Evolutionary conservation across 2,113 vertebrate species (phyloP), one percentile per base, ranked within the genome.

Genomic region (Oophaga pumilio): DNA sequence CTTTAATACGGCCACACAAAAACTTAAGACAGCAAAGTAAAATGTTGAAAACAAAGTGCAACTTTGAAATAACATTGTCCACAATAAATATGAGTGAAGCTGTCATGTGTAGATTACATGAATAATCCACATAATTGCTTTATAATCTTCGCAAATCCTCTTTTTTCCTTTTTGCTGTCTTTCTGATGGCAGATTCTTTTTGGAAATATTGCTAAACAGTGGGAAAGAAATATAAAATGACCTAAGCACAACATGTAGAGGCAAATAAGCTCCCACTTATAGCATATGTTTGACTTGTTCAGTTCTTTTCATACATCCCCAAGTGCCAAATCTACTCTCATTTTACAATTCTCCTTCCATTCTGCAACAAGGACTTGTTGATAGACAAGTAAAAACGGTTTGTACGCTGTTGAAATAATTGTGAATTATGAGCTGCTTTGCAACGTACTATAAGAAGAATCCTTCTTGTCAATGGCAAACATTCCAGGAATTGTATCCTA

Each of bases 401-500:
- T 80, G 52, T 33, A 80, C 26, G 11, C 17, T 59, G 77, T 20
- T 80, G 56, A 60, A 80, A 80, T 60, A 15, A 33, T 33, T 59
- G 77, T 60, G 77, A 56, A 80, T 80, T 80, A 80, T 80, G 26
- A 80, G 56, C 53, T 80, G 77, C 59, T 80, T 80, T 80, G 77
- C 56, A 79, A 80, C 56, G 77, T 80, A 60, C 53, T 59, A 80
- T 80, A 80, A 80, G 33, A 80, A 33, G 53, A 17, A 60, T 15
- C 17, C 77, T 60, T 80, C 56, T 80, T 80, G n/a, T 80, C 56
- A 60, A 60, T 80, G 28, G 56, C 77, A 80, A 80, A 80, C 77
- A 80, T 80, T 80, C 77, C 77, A 20, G 77, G 77, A 80, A 80
- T 80, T 80, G 60, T 80, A 80, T 59, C 60, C 59, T 80, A 80